Percentiles rank a stretch among this genome's conserved stretches.
Evolutionary conservation across 2,113 vertebrate species (phyloP).

Genomic region (Excalfactoria chinensis): DNA sequence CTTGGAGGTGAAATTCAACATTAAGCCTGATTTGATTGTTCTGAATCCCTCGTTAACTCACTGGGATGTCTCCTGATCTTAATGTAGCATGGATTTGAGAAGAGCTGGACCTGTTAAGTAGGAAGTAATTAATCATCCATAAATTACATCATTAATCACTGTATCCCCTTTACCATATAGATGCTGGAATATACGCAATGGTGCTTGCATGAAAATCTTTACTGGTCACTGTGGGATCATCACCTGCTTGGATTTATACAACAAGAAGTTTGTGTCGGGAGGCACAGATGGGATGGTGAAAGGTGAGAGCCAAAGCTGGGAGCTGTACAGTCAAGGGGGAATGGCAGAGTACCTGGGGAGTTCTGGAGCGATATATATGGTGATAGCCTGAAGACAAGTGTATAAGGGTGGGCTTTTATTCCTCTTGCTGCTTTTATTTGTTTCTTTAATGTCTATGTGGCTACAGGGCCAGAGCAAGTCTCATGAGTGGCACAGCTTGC

Average conservation of each 20-base stretch:
- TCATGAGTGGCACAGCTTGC: not conserved
- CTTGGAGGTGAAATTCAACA: not conserved
- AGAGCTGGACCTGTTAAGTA: not conserved
- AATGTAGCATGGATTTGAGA: not conserved
- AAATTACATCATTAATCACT: not conserved
- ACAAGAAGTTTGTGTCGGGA: slow-evolving; percentile 84
- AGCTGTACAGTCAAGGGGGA: not conserved
- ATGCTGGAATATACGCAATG: slow-evolving; percentile 85
- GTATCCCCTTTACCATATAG: slow-evolving; percentile 65
- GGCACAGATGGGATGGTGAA: slow-evolving; percentile 85
- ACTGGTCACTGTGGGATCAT: slow-evolving; percentile 82
- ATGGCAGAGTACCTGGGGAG: not conserved
- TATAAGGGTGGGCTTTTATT: not conserved
- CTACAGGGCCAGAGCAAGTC: not conserved
- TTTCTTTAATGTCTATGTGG: not conserved
- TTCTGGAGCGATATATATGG: fast-evolving
- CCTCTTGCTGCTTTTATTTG: not conserved
- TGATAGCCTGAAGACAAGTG: no score
- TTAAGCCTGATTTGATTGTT: not conserved
- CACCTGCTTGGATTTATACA: slow-evolving; percentile 83
- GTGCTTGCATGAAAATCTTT: slow-evolving; percentile 78
- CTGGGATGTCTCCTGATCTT: not conserved
- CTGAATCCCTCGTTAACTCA: not conserved
- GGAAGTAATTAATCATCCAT: not conserved
- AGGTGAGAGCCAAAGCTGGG: slow-evolving; percentile 75